Conservation (phyloP, 1,140 invertebrate genomes). For the Mercenaria mercenaria region DNA sequence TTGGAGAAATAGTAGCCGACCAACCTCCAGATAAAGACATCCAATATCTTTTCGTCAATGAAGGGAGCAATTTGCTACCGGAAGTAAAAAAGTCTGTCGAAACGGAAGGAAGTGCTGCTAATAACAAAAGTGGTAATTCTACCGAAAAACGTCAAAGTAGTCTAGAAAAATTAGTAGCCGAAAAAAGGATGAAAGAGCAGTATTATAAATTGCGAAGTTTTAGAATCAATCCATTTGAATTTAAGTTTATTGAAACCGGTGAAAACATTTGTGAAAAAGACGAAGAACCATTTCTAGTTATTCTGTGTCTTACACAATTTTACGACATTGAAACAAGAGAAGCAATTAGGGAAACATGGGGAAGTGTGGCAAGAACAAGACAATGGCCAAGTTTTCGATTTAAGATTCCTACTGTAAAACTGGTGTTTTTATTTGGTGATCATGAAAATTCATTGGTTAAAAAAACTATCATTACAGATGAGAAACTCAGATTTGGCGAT, state of each 20-base stretch:
- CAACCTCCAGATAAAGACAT: neutral
- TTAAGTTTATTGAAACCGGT: slow-evolving; percentile 3
- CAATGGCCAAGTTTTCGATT: neutral
- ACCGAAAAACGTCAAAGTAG: neutral
- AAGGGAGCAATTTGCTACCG: neutral
- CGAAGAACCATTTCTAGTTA: slow-evolving; percentile 10
- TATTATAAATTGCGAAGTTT: neutral
- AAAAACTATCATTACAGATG: neutral
- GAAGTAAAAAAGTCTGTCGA: neutral
- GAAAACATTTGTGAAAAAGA: slow-evolving; percentile 15
- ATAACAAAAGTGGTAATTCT: neutral
- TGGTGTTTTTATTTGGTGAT: slow-evolving; percentile 38
- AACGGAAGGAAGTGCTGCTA: neutral
- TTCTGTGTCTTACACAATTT: neutral
- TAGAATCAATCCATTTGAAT: slow-evolving; percentile 22
- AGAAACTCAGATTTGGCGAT: slow-evolving; percentile 23
- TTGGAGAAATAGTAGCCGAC: neutral
- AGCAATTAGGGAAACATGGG: slow-evolving; percentile 35
- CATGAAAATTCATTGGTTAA: neutral
- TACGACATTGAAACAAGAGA: slow-evolving; percentile 35
- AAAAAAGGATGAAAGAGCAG: neutral
- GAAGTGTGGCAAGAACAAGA: neutral
- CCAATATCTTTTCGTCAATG: neutral
- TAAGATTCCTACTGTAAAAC: neutral
- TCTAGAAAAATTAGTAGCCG: neutral